A percentile compares a stretch with the other conserved stretches of the same genome.
phyloP scores from a whole-genome alignment of 2,888 invertebrate species.

The Clepsis dumicolana region DNA sequence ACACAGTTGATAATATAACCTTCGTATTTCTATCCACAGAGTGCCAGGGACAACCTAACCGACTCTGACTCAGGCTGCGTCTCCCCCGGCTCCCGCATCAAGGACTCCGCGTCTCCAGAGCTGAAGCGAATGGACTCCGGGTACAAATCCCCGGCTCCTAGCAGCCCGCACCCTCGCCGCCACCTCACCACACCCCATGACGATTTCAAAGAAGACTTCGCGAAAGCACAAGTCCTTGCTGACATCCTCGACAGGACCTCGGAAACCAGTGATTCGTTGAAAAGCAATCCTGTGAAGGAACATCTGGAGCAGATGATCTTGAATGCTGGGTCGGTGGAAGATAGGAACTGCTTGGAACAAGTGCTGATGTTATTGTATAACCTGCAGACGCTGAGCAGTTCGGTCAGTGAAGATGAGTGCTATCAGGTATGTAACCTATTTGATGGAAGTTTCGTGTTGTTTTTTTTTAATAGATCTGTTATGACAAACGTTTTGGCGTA shows the following conservation, averaged over 20 bases:
- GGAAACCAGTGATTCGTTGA: slow-evolving; percentile 77
- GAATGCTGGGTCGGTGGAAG: slow-evolving; percentile 83
- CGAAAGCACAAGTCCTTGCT: slow-evolving; percentile 79
- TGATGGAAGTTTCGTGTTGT: too few relatives aligned
- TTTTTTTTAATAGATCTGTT: not conserved
- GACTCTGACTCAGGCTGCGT: slow-evolving; percentile 85
- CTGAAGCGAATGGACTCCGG: slow-evolving; percentile 85
- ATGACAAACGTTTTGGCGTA: not conserved
- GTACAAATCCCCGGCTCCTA: slow-evolving; percentile 81
- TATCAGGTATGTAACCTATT: slow-evolving; percentile 79
- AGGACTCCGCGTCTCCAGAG: slow-evolving; percentile 83
- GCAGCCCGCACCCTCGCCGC: slow-evolving; percentile 77
- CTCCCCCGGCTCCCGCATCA: slow-evolving; percentile 83
- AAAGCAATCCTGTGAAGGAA: slow-evolving; percentile 80
- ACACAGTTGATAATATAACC: not conserved
- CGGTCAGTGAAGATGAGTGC: slow-evolving; percentile 85
- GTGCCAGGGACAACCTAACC: slow-evolving; percentile 82
- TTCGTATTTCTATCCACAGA: slow-evolving; percentile 61
- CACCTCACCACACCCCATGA: slow-evolving; percentile 72
- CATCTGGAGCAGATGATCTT: slow-evolving; percentile 83
- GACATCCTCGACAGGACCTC: slow-evolving; percentile 78
- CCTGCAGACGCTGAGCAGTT: slow-evolving; percentile 85
- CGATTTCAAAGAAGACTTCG: slow-evolving; percentile 82
- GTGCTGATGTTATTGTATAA: slow-evolving; percentile 87
- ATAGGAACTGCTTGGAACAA: slow-evolving; percentile 88